phyloP scores from a whole-genome alignment of 2,797 vertebrate species.

The Neosalanx taihuensis region DNA sequence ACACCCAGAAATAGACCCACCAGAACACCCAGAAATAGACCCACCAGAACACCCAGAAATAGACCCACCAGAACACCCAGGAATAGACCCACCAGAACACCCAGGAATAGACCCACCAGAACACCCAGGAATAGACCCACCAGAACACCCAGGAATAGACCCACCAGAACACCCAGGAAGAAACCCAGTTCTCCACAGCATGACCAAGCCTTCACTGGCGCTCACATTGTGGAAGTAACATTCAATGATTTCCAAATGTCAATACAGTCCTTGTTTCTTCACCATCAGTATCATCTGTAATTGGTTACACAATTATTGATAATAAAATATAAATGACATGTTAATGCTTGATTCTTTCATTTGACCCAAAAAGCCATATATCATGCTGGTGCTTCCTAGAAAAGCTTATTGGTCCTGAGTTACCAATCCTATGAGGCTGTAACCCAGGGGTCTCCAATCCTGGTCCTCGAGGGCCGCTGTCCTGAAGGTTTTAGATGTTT shows the following conservation, averaged over 20 bases:
- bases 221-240: not conserved
- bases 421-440: too few species aligned
- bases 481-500: too few species aligned
- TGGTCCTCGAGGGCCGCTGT: too few species aligned
- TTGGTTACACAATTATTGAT: too few species aligned
- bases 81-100: too few species aligned
- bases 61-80: not conserved
- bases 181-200: not conserved
- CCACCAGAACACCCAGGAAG: not conserved
- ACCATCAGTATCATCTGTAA: too few species aligned
- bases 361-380: too few species aligned
- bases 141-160: not conserved
- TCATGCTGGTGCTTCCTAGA: too few species aligned
- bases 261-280: not conserved
- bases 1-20: constrained; percentile 31
- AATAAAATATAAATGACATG: too few species aligned
- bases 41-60: constrained; percentile 70
- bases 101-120: constrained; percentile 87
- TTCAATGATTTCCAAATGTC: not conserved
- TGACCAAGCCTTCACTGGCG: not conserved
- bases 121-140: constrained; percentile 27
- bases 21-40: constrained; percentile 58
- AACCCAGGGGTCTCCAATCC: too few species aligned
- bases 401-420: too few species aligned
- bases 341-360: too few species aligned